Evolutionary conservation across 2,888 invertebrate species (phyloP), one percentile per base, ranked within the genome.

Genomic region (Celastrina argiolus): DNA sequence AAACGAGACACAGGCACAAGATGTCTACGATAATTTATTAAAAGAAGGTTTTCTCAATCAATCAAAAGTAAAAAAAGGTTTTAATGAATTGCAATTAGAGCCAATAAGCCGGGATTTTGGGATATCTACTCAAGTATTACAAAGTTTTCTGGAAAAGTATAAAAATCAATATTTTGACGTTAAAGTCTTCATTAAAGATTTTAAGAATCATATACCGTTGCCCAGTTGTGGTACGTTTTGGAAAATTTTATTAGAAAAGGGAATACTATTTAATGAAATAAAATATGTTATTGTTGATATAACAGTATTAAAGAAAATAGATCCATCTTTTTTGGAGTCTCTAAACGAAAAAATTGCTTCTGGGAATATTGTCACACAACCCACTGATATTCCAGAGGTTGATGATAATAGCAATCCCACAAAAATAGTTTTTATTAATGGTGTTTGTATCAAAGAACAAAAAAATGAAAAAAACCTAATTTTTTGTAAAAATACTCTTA

Each of bases 171-270:
- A 41, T n/a, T 41, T 66, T 22, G n/a, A 42, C 16, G 22, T 41
- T 28, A 58, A 26, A 28, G 56, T 26, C 31, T 66, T 66, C 16
- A 16, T 58, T 16, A 59, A 42, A 42, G 14, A 8, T 31, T 31
- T 66, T 31, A 66, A 66, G 18, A 28, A 26, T 31, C 14, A 45
- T 4, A 31, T 66, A 22, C 8, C 31, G 3, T 31, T 66, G 34
- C 65, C 65, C 16, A 58, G 56, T 28, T 18, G 56, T 28, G 65
- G 58, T 16, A n/a, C 5, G 6, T 65, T 65, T 58, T 65, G 65
- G 65, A 18, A 41, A 58, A 42, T 16, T 1, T 28, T 65, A 41
- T 7, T 39, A 28, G 31, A 26, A n/a, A 26, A 58, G 58, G 41
- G 41, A 65, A 41, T 65, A 12, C n/a, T 66, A 41, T 42, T 41